Conservation (phyloP, 2,888 invertebrate species). For the Doris montereyensis region DNA sequence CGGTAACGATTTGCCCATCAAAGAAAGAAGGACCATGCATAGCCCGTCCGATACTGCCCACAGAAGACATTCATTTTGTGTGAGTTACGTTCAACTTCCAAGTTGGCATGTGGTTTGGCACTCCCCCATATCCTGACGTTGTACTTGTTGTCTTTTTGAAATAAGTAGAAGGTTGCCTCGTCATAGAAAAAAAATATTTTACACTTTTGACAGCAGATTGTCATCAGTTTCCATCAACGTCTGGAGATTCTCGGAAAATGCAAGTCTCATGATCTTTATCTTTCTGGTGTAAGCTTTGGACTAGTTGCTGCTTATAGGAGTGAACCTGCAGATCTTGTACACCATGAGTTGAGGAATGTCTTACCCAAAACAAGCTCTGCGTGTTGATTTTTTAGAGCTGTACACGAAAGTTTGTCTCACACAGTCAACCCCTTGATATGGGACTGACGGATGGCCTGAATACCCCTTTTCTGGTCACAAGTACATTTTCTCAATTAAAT, state of each 20-base stretch:
- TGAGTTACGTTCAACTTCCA: background rate
- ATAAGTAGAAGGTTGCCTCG: conserved; percentile 13
- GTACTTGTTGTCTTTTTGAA: background rate
- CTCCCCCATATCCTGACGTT: conserved; percentile 1
- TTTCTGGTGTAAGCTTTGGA: background rate
- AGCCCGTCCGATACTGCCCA: background rate
- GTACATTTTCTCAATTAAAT: background rate
- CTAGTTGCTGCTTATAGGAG: background rate
- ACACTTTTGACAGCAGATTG: background rate
- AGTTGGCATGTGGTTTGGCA: background rate
- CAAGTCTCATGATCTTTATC: background rate
- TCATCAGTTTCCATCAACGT: background rate
- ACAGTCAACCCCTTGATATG: background rate
- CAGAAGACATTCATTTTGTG: conserved; percentile 4
- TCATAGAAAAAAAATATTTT: conserved; percentile 20
- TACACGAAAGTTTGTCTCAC: background rate
- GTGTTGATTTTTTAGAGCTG: background rate
- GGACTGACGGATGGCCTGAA: background rate
- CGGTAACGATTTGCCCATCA: background rate
- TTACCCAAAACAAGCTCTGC: background rate
- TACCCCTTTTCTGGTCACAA: background rate
- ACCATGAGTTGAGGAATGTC: background rate
- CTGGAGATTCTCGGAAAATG: background rate
- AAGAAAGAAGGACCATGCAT: background rate
- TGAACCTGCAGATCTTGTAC: background rate